Base-by-base conservation (phyloP, 2,113 vertebrate genomes). In the Dipodomys spectabilis region DNA sequence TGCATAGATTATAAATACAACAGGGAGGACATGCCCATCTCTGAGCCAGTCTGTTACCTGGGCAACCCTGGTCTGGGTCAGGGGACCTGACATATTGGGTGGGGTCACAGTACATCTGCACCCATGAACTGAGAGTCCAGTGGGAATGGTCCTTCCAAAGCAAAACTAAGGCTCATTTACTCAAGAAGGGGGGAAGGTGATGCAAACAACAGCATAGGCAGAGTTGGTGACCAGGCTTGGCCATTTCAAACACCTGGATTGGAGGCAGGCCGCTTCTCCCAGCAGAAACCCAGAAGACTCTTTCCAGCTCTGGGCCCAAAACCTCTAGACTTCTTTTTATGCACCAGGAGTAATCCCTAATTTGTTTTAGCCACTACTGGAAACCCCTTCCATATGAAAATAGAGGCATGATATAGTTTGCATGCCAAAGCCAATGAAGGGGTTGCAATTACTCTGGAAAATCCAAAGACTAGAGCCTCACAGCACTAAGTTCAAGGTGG, bases 331-430 rank as follows among this genome's bases (percentile, higher is more conserved):
- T 69, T 91, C 57, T 88, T 32, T n/a, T n/a, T 53, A 35, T 11
- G 64, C 44, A 64, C 67, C 25, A 64, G 62, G 62, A 64, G 6
- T 85, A 88, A 77, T 45, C 22, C 23, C 7, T 30, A 27, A 75
- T 30, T 95, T 73, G 6, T 85, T 71, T 72, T 75, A 75, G 39
- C n/a, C 39, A 39, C 62, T 82, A 93, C 71, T 39, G 25, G 20
- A 83, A 95, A 45, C 30, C 19, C 53, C 16, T 68, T 89, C 32
- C 44, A 25, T 45, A 25, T 57, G n/a, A 35, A 77, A 71, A 64
- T 57, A 64, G 88, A 84, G 78, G 39, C 60, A 65, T 53, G 45
- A 78, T 49, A 8, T 44, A 23, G 64, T 95, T 96, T 81, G 13
- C 9, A 77, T 13, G 7, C 49, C 22, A 67, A 88, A 88, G 32